A percentile compares a stretch with the other conserved stretches of the same genome.
phyloP scores from a whole-genome alignment of 2,797 vertebrate species.

The Antrozous pallidus region DNA sequence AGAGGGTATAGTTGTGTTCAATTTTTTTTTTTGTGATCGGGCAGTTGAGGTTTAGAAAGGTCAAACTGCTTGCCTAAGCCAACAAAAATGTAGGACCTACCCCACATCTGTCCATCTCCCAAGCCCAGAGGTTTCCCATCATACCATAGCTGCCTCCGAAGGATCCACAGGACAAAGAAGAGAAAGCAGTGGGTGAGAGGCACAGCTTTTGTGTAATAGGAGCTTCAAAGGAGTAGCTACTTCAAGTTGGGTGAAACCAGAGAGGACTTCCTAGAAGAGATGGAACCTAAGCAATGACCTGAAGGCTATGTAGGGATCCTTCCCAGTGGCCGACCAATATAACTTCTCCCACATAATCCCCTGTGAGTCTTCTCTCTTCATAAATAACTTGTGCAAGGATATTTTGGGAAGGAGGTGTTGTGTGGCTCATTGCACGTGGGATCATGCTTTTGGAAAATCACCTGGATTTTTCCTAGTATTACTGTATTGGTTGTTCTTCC shows the following conservation, averaged over 20 bases:
- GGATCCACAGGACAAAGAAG: not conserved
- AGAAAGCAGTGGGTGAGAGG: not conserved
- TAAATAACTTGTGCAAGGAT: not conserved
- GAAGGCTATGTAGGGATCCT: not conserved
- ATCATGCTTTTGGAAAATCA: not conserved
- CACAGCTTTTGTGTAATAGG: not conserved
- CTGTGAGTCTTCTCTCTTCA: not conserved
- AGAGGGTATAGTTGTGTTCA: not conserved
- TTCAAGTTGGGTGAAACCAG: not conserved
- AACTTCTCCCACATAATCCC: not conserved
- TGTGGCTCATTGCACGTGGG: not conserved
- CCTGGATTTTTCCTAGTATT: not conserved
- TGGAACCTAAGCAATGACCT: not conserved
- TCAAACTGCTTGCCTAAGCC: not conserved
- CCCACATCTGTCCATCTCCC: not conserved
- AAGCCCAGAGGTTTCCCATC: not conserved
- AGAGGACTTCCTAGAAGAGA: not conserved
- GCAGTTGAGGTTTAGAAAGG: not conserved
- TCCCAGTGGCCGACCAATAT: not conserved
- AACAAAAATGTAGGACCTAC: not conserved
- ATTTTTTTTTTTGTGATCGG: not conserved
- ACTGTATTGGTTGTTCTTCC: not conserved
- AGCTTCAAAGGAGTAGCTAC: not conserved
- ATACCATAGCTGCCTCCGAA: not conserved
- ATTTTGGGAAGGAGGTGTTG: not conserved